Base-by-base conservation (phyloP, 30 jellyfish, hydroid and myxozoan genomes). In the Aurelia coerulea region DNA sequence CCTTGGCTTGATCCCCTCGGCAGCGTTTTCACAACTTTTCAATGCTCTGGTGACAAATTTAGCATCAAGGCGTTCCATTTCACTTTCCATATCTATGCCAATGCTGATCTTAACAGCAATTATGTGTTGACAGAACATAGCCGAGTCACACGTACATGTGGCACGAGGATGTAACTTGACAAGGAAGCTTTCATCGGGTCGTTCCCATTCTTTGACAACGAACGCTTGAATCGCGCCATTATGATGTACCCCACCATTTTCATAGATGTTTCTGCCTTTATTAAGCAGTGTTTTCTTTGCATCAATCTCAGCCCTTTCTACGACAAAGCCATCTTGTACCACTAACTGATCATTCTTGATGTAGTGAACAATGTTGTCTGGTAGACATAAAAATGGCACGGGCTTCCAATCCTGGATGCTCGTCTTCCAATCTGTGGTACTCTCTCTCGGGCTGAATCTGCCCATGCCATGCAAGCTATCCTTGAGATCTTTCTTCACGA, bases 61-160 rank as follows among this genome's bases (percentile, higher is more conserved):
- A 58, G 73, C 54, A 59, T 85, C 87, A 0, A 85, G 81, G 41
- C 87, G 72, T 52, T 85, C 95, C 93, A 91, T 74, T 35, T 91
- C 98, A 73, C 81, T 86, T 41, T 91, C 98, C 85, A 91, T 91
- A 54, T 91, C 93, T 34, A 91, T 88, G 7, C 98, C 98, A 29
- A 91, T 73, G 73, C 98, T 91, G 62, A 91, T 85, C 74, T 91
- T 91, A 3, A 86, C 98, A n/a, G 98, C 98, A 42, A 91, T 78
- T 50, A 91, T 92, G 46, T 91, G 98, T 35, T 89, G 86, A 76
- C 98, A 91, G 51, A 91, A 74, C 92, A 96, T 78, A 63, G 87
- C 67, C 5, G 91, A 93, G 65, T 78, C 92, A 65, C 98, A 91
- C n/a, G 96, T 17, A 66, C 98, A 91, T 11, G 96, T 76, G 39